Base-by-base conservation (phyloP, 1,140 invertebrate genomes). In the Drosophila ercepeae region DNA sequence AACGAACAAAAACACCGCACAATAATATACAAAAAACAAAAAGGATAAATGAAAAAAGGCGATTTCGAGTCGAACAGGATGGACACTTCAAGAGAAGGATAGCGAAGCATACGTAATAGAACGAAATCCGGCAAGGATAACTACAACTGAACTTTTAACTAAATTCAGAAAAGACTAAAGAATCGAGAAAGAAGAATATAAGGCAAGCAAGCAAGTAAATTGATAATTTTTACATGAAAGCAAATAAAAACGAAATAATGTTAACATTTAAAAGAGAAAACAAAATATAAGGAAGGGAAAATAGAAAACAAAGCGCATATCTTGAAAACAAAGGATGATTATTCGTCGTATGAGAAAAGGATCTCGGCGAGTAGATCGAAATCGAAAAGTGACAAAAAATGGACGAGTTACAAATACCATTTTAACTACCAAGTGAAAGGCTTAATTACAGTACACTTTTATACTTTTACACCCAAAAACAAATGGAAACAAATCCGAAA, bases 1-100 rank as follows among this genome's bases (percentile, higher is more conserved):
- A 86, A 82, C 82, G 82, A 86, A 86, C 82, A 86, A 86, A 78
- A 88, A 86, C 82, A 86, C 82, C 82, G 82, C 82, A 86, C 82
- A 86, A 86, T 86, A 86, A 88, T 86, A 86, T 86, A 86, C 82
- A 86, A 79, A 81, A 76, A 50, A 42, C 53, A 45, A 39, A 23
- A 36, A 44, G 18, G 11, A 49, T 36, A 21, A 14, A 11, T 14
- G n/a, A 39, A 16, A 8, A 14, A 39, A 14, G 2, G 2, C 36
- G 36, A 39, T 13, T 39, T 39, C 36, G 36, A 39, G 14, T 8
- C 19, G 44, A 41, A 29, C 7, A 13, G 34, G 48, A 52, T 7
- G 50, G 19, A 36, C 53, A 69, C 36, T 34, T 32, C 36, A 44
- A 41, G 41, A 52, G 27, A 45, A 32, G 57, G 36, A 27, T 71